Evolutionary conservation across 2,888 invertebrate genomes (phyloP).

Genomic region (Mongoloraphidia duomilia): DNA sequence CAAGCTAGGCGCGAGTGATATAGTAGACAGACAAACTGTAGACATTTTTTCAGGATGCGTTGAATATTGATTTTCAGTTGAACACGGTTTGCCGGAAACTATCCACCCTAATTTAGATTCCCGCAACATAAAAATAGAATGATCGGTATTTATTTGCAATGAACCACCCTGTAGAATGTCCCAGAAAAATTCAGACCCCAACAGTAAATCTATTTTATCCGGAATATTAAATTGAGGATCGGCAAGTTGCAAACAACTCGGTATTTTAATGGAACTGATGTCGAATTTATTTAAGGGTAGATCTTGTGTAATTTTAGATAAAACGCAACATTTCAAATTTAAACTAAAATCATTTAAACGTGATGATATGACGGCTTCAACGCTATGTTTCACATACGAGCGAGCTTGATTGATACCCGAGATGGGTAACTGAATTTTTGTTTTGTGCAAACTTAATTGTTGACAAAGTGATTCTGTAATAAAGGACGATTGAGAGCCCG

Average conservation of each 20-base stretch:
- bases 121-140: too few relatives aligned
- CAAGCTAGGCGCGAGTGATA: neutral
- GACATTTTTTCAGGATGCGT: too few relatives aligned
- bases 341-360: conserved; percentile 7
- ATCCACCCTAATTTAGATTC: too few relatives aligned
- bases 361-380: conserved; percentile 8
- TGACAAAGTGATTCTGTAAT: too few relatives aligned
- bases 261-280: conserved; percentile 9
- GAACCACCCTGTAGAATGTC: conserved; percentile 9
- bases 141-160: too few relatives aligned
- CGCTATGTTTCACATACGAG: too few relatives aligned
- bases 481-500: conserved; percentile 14
- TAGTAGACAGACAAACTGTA: too few relatives aligned
- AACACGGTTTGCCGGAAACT: too few relatives aligned
- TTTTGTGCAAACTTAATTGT: conserved; percentile 12
- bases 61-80: too few relatives aligned
- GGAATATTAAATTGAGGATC: conserved; percentile 11
- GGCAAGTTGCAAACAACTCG: conserved; percentile 11
- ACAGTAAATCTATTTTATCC: conserved; percentile 12
- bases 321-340: conserved; percentile 9
- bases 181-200: conserved; percentile 12
- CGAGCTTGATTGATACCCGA: too few relatives aligned
- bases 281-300: conserved; percentile 11
- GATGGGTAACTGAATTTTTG: too few relatives aligned
- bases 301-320: conserved; percentile 13